A percentile compares a stretch with the other conserved stretches of the same genome.
Evolutionary conservation across 2,113 vertebrate species (phyloP).

Genomic region (Ciconia maguari): DNA sequence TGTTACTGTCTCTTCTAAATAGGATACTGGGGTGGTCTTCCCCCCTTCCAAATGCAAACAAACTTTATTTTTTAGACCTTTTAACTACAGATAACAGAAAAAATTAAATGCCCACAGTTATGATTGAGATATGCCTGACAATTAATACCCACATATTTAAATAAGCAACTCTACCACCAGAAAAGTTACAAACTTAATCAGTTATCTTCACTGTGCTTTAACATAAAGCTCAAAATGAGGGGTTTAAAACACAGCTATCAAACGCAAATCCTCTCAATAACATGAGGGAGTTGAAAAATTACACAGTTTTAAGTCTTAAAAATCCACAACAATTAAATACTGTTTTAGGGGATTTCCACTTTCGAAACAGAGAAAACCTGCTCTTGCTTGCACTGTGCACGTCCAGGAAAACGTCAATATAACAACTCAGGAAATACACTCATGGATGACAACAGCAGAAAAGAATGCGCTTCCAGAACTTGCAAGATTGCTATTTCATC

Average conservation of each 20-base stretch:
- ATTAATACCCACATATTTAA: neutral
- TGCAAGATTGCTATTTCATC: neutral
- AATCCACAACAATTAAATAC: neutral
- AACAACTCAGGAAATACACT: conserved; percentile 41
- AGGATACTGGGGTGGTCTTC: neutral
- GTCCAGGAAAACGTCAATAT: neutral
- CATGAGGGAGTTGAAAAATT: neutral
- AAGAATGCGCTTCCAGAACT: conserved; percentile 47
- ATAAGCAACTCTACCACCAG: neutral
- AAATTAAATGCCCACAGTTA: neutral
- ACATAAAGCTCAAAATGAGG: neutral
- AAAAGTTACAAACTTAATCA: neutral
- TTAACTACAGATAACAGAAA: neutral
- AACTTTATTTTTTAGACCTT: neutral
- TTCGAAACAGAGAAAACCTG: neutral
- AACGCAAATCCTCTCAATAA: neutral
- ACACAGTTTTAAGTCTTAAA: neutral
- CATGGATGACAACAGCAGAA: conserved; percentile 42
- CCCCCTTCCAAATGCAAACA: neutral
- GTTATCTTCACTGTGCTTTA: neutral
- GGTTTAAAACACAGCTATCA: neutral
- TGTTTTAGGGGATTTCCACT: conserved; percentile 54
- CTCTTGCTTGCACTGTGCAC: conserved; percentile 22
- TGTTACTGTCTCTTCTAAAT: neutral
- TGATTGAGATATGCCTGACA: neutral